A percentile compares a stretch with the other conserved stretches of the same genome.
Evolutionary conservation across 1,140 invertebrate genomes (phyloP).

Genomic region (Drosophila micromelanica): DNA sequence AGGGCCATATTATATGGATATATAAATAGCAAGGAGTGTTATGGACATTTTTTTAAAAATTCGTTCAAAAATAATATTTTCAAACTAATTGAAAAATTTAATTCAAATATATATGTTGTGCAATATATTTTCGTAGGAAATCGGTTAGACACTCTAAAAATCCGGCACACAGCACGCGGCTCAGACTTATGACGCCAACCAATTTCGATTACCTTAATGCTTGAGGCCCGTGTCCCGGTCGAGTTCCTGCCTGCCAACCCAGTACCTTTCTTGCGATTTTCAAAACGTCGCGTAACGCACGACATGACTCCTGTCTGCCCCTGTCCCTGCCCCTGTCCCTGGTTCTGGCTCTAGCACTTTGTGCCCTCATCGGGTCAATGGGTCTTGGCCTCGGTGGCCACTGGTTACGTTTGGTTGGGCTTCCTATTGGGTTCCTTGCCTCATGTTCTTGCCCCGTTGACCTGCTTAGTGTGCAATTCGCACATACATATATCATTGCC

Average conservation of each 20-base stretch:
- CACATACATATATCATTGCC: slow-evolving; percentile 60
- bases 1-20: background rate
- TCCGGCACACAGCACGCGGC: slow-evolving; percentile 64
- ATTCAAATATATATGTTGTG: background rate
- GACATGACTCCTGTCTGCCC: slow-evolving; percentile 62
- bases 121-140: slow-evolving; percentile 18
- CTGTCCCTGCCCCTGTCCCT: slow-evolving; percentile 4
- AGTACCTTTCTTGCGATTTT: slow-evolving; percentile 68
- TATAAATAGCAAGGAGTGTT: background rate
- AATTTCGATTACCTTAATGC: slow-evolving; percentile 10
- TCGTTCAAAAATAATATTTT: background rate
- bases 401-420: slow-evolving; percentile 35
- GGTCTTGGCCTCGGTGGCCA: slow-evolving; percentile 31
- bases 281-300: slow-evolving; percentile 56
- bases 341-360: slow-evolving; percentile 9
- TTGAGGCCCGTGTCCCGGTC: slow-evolving; percentile 21
- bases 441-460: slow-evolving; percentile 51
- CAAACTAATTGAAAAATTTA: no score
- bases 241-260: slow-evolving; percentile 36
- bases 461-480: slow-evolving; percentile 61
- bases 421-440: slow-evolving; percentile 61
- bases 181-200: slow-evolving; percentile 63
- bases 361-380: slow-evolving; percentile 31
- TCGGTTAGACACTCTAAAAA: slow-evolving; percentile 3
- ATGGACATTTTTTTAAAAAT: no score